phyloP scores from a whole-genome alignment of 2,113 vertebrate genomes.

The Himantopus leucocephalus region DNA sequence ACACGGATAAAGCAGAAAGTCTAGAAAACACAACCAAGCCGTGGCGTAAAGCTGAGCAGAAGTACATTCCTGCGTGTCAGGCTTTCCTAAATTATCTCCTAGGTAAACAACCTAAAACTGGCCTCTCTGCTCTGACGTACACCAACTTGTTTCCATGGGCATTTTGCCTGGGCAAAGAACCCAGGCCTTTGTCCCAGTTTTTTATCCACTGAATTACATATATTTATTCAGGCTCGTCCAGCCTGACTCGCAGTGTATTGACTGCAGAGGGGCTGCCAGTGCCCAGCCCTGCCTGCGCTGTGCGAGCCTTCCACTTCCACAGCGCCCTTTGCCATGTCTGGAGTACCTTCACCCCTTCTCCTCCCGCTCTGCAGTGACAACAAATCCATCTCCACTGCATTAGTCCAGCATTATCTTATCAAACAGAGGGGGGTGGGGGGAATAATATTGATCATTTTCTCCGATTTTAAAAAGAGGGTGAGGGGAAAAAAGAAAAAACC shows the following conservation, averaged over 20 bases:
- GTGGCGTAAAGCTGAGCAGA: background rate
- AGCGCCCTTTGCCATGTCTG: background rate
- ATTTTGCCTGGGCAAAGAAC: background rate
- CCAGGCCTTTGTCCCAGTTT: background rate
- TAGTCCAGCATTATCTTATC: background rate
- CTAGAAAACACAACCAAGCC: background rate
- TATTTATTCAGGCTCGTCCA: background rate
- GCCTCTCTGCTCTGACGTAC: conserved; percentile 8
- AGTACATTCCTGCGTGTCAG: background rate
- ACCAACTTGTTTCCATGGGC: background rate
- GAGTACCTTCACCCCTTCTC: background rate
- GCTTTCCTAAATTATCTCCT: conserved; percentile 41
- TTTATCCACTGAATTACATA: background rate
- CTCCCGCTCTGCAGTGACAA: background rate
- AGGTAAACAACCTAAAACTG: background rate
- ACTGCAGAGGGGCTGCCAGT: background rate
- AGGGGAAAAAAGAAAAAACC: background rate
- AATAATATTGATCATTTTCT: background rate
- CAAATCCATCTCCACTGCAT: background rate
- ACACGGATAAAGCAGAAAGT: background rate
- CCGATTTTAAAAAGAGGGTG: background rate
- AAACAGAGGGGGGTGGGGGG: background rate
- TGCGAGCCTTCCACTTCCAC: rapidly evolving
- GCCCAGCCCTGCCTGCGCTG: background rate
- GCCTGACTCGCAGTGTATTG: background rate